Conservation (phyloP, 1,140 invertebrate genomes). For the Danaus melanippus region DNA sequence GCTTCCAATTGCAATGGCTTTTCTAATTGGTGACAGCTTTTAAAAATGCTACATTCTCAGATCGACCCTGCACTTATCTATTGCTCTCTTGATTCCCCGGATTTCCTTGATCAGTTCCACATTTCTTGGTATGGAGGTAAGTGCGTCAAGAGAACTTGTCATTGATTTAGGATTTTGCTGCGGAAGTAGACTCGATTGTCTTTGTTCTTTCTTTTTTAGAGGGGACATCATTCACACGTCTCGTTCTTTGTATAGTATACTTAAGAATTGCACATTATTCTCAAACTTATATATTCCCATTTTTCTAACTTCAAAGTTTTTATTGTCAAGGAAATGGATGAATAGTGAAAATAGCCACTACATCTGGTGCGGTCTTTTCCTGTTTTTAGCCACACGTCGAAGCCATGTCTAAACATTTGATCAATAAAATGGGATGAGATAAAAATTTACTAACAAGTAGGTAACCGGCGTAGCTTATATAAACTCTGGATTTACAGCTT, state of each 20-base stretch:
- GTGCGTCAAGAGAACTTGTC: constrained; percentile 24
- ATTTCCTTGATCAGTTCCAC: not conserved
- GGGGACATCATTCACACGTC: constrained; percentile 25
- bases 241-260: constrained; percentile 20
- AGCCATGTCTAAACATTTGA: constrained; percentile 24
- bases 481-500: constrained; percentile 38
- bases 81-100: too few species aligned
- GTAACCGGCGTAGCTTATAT: constrained; percentile 28
- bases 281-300: too few species aligned
- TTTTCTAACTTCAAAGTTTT: too few species aligned
- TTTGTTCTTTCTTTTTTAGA: constrained; percentile 34
- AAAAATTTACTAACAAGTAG: constrained; percentile 34
- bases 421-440: constrained; percentile 22
- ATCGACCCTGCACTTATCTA: too few species aligned
- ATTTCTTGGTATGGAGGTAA: constrained; percentile 6
- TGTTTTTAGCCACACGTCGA: constrained; percentile 18
- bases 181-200: constrained; percentile 45
- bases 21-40: too few species aligned
- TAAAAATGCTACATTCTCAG: too few species aligned
- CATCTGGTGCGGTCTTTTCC: constrained; percentile 21
- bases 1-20: too few species aligned
- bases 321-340: too few species aligned
- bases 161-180: constrained; percentile 40
- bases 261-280: not conserved
- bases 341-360: constrained; percentile 6